Evolutionary conservation across 2,113 vertebrate species (phyloP), one percentile per base, ranked within the genome.

Genomic region (Gnathonemus echidnorhynchus): DNA sequence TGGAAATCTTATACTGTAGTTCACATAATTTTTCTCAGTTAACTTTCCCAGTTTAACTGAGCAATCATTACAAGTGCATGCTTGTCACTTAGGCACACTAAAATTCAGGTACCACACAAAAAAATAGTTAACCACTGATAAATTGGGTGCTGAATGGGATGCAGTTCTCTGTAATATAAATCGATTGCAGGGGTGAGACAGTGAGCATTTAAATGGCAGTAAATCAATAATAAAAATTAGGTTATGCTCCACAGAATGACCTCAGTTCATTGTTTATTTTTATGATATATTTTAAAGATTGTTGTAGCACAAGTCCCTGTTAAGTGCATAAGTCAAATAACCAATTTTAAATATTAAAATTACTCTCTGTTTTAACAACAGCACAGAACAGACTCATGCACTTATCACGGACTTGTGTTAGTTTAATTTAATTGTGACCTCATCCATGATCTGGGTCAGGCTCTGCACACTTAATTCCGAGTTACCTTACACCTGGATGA

Each of bases 381-480:
- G n/a, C 74, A 42, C 35, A 7, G 35, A 39, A 80, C 19, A 42
- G 74, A 39, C 31, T 80, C 74, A 80, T 80, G 74, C 74, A 19
- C 35, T 77, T 77, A 77, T 77, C 70, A 77, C 15, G 4, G 70
- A 77, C 70, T 42, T 80, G 31, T 19, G 19, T 6, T 10, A 48
- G 19, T 85, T 45, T 85, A 85, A 85, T 48, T 10, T 48, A 85
- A 48, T 19, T 45, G 45, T 39, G 39, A 80, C 35, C 35, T 80
- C 31, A 80, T 19, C 74, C 15, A 19, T 42, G 35, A 42, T 80
- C 74, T 80, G 62, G 62, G 27, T 27, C 62, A 70, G 62, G 62
- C 62, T 31, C 35, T 39, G 83, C n/a, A 86, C 84, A 87, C 56
- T 56, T 90, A 84, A 87, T 56, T 80, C 53, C 83, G 62, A 84